Evolutionary conservation across 2,888 invertebrate genomes (phyloP).

Genomic region (Deroplatys truncata): DNA sequence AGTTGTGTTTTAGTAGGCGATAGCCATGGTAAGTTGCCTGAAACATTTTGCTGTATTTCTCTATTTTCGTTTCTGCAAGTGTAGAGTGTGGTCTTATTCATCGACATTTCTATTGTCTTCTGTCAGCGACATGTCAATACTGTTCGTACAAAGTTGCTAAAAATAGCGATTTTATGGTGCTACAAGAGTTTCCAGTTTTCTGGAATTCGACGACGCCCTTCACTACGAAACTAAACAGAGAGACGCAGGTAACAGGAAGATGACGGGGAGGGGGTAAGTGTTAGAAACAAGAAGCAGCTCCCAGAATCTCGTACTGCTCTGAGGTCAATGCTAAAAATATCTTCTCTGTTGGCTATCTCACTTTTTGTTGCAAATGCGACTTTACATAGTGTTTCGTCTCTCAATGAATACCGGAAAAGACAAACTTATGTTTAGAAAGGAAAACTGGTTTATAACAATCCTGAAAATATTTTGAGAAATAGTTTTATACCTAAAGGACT

Average conservation of each 20-base stretch:
- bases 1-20: too few species aligned
- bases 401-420: not conserved
- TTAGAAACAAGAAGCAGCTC: not conserved
- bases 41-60: too few species aligned
- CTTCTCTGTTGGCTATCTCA: not conserved
- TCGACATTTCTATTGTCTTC: too few species aligned
- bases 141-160: too few species aligned
- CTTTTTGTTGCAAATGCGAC: not conserved
- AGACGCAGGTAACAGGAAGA: not conserved
- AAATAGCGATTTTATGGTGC: too few species aligned
- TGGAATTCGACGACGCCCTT: not conserved
- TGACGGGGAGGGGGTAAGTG: not conserved
- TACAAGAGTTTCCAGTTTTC: not conserved
- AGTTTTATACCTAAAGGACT: not conserved
- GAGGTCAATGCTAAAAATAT: constrained; percentile 1
- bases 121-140: too few species aligned
- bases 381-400: not conserved
- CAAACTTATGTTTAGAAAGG: too few species aligned
- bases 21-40: too few species aligned
- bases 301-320: not conserved
- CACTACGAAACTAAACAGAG: not conserved
- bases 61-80: too few species aligned
- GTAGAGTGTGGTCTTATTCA: too few species aligned
- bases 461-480: not conserved
- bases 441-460: too few species aligned